These are phyloP conservation scores for Dermatemys mawii DNA, from an alignment of 2,113 vertebrate genomes.

Conservation along the genomic window DNA sequence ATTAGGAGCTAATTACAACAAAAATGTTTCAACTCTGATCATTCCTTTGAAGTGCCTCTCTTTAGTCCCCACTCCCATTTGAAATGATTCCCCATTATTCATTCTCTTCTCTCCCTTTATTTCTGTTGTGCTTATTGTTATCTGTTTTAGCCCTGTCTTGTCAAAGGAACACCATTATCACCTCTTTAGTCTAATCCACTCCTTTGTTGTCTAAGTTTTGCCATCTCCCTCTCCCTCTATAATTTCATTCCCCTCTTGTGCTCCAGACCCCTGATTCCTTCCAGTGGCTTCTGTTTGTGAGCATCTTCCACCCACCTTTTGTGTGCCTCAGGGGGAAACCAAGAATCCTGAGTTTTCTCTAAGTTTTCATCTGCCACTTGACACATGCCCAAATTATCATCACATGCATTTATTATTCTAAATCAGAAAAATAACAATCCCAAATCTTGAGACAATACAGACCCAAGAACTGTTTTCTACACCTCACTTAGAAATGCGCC, in stretches of 20 bases:
- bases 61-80: not conserved
- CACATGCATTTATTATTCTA: constrained; percentile 1
- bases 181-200: constrained; percentile 20
- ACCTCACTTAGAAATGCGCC: not conserved
- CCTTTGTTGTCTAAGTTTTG: constrained; percentile 22
- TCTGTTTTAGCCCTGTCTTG: not conserved
- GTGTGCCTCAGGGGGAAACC: not conserved
- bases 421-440: not conserved
- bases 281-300: not conserved
- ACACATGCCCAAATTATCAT: not conserved
- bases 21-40: not conserved
- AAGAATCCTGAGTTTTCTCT: not conserved
- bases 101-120: constrained; percentile 5
- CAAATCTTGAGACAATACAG: not conserved
- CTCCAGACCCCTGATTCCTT: not conserved
- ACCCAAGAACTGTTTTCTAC: not conserved
- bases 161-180: not conserved
- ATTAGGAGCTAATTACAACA: not conserved
- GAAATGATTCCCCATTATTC: not conserved
- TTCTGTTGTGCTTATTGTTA: constrained; percentile 13
- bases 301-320: not conserved
- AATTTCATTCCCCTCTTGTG: constrained; percentile 9
- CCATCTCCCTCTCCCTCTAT: constrained; percentile 10
- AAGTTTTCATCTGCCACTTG: not conserved
- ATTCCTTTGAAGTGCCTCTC: not conserved